A percentile compares a stretch with the other conserved stretches of the same genome.
Evolutionary conservation across 2,113 vertebrate genomes (phyloP).

Genomic region (Piprites chloris): DNA sequence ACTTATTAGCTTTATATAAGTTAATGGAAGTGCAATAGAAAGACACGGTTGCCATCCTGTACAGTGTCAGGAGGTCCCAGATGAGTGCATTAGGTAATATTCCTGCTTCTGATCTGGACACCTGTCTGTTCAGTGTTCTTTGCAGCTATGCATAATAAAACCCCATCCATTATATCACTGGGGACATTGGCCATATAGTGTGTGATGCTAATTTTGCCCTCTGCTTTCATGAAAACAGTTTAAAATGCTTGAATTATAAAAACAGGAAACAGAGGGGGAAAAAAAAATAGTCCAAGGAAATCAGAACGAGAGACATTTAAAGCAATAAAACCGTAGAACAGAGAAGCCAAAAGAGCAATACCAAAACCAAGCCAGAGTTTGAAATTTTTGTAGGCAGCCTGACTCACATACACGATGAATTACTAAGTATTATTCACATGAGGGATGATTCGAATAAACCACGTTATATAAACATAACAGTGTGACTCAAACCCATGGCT

Average conservation of each 20-base stretch:
- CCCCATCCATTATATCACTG: background rate
- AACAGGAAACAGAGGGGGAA: background rate
- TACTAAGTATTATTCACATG: background rate
- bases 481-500: background rate
- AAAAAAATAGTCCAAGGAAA: background rate
- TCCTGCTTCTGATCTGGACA: background rate
- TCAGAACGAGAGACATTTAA: background rate
- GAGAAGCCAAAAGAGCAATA: background rate
- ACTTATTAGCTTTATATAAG: background rate
- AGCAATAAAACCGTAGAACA: background rate
- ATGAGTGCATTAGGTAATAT: background rate
- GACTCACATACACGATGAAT: background rate
- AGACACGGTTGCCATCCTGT: background rate
- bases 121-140: background rate
- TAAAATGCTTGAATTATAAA: background rate
- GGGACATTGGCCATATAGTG: background rate
- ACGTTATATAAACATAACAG: background rate
- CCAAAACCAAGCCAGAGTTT: background rate
- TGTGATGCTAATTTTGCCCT: background rate
- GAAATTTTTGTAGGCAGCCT: background rate
- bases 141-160: background rate
- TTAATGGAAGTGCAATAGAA: background rate
- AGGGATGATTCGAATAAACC: background rate
- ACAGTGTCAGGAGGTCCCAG: background rate
- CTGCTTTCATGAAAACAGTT: background rate